Evolutionary conservation across 2,113 vertebrate genomes (phyloP), one percentile per base, ranked within the genome.

Genomic region (Petromus typicus): DNA sequence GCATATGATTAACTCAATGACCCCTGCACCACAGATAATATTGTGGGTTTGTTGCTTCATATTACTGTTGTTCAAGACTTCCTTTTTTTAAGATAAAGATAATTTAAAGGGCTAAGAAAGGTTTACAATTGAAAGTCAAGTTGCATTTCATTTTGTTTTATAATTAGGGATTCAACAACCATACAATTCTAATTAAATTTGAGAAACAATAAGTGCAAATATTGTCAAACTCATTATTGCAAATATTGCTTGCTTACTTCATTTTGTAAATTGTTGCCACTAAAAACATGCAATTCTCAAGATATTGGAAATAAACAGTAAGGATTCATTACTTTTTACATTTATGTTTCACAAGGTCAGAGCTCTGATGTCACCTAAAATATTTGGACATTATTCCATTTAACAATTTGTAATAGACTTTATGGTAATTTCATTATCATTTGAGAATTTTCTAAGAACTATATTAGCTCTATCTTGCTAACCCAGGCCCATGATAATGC

Each of bases 141-240:
- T 59, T 27, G 54, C 82, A 85, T 94, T 93, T 96, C 57, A 75
- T 89, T 97, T 96, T 93, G 81, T 40, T 61, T 84, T 87, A 90
- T 88, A 95, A 69, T 87, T 86, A 86, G 80, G 45, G 92, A 97
- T 87, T 96, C 51, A 87, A 91, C 95, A 91, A 87, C 22, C 16
- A 91, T 75, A 79, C 8, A 93, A 78, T 90, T 96, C 76, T 96
- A 91, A 95, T 97, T 90, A 96, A 97, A 97, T 91, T 43, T 84
- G 20, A 61, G 10, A 78, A 91, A 40, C 20, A 94, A 34, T 67
- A 86, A 82, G 51, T 89, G 83, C 40, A 73, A 94, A 25, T 51
- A 83, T 71, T 75, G 30, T 43, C 80, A 61, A 91, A 93, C 75
- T 93, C 83, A 81, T 63, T 86, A 86, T 56, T 59, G 59, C 13